A percentile compares a stretch with the other conserved stretches of the same genome.
These are phyloP conservation scores for Melolontha melolontha DNA, from an alignment of 2,888 invertebrate genomes.

Conservation along the genomic window DNA sequence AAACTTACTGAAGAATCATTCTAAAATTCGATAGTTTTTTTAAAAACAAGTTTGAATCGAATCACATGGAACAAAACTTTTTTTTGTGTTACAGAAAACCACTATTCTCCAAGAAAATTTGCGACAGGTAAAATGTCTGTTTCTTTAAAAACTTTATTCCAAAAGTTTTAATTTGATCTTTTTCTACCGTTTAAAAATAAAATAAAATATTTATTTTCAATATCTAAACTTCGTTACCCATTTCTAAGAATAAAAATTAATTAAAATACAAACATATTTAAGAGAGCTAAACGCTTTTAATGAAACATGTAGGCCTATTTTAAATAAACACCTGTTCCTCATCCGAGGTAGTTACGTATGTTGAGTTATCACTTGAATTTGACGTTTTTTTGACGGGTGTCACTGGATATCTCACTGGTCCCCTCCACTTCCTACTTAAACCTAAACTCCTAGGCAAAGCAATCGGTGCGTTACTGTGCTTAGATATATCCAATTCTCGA, in stretches of 20 bases:
- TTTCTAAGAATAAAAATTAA: neutral
- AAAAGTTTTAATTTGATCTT: too few species aligned
- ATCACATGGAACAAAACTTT: too few species aligned
- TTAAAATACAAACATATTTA: neutral
- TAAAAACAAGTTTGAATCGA: too few species aligned
- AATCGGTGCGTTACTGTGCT: slow-evolving; percentile 54
- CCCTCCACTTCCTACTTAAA: slow-evolving; percentile 72
- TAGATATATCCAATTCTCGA: neutral
- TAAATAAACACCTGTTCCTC: slow-evolving; percentile 77
- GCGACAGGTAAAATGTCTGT: too few species aligned
- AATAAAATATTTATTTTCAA: too few species aligned
- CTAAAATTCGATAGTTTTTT: too few species aligned
- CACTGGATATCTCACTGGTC: slow-evolving; percentile 75
- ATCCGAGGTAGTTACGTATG: slow-evolving; percentile 68
- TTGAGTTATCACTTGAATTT: slow-evolving; percentile 61
- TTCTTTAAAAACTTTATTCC: too few species aligned
- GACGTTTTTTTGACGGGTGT: slow-evolving; percentile 70
- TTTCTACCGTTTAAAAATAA: too few species aligned
- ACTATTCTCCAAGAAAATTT: too few species aligned
- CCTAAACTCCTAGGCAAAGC: slow-evolving; percentile 72
- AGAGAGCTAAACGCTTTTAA: slow-evolving; percentile 12
- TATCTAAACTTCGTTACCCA: too few species aligned
- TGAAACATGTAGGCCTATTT: slow-evolving; percentile 30
- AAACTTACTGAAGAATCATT: too few species aligned
- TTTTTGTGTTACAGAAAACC: too few species aligned